Evolutionary conservation across 2,797 vertebrate genomes (phyloP), one percentile per base, ranked within the genome.

Genomic region (Silurus lanzhouensis): DNA sequence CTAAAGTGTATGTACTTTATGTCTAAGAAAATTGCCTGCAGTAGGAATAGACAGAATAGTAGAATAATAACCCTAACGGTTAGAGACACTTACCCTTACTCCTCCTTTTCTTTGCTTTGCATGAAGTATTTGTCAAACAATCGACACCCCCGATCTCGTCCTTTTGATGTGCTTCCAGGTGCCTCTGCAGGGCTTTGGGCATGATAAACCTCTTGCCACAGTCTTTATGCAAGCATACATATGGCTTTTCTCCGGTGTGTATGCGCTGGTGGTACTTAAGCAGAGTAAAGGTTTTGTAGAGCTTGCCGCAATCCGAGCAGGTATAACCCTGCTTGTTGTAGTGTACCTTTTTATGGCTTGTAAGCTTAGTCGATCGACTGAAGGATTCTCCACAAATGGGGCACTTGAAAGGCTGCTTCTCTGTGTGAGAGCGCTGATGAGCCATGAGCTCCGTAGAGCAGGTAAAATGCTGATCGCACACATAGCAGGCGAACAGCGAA

Each of bases 201-300:
- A 95, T 93, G 61, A 90, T 92, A 90, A 96, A 96, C 75, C 94
- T 94, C 88, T 94, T 95, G 83, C 94, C 95, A 82, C 95, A 96
- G 15, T 95, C 93, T 72, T 91, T 95, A 60, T 86, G 67, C 44
- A 82, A 44, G 91, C 93, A 94, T 70, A 94, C 89, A 63, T 95
- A 96, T 0, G 96, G 96, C 85, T 91, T 94, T 85, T 96, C 96
- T 46, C 95, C 95, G 0, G 95, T 96, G 91, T 96, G 96, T 3
- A 92, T 93, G 38, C 95, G 95, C n/a, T 91, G 91, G 89, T 96
- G 96, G 85, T 96, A 96, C 87, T 94, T 95, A 0, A 96, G 90
- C 88, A 96, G 86, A 0, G 95, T 96, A 80, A 96, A 89, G 0
- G 95, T 96, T 93, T 96, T 96, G 87, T 93, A 96, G 5, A 90